Evolutionary conservation across 2,888 invertebrate genomes (phyloP).

Genomic region (Lithophane ornitopus): DNA sequence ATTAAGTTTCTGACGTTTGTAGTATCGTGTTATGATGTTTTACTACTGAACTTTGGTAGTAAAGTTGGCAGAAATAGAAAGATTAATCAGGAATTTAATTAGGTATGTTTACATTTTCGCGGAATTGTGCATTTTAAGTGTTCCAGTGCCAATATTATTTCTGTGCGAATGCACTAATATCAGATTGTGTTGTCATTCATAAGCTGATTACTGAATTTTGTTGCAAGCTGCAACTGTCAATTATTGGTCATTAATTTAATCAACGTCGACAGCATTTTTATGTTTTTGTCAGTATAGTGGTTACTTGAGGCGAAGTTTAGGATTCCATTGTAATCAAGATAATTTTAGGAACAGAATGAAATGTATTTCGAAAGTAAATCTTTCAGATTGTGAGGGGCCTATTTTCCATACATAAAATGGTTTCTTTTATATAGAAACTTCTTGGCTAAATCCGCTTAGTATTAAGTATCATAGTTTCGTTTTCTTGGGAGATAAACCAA

Average conservation of each 20-base stretch:
- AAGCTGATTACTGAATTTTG: not conserved
- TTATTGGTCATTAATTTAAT: not conserved
- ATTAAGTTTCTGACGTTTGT: constrained; percentile 36
- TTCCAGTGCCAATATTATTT: not conserved
- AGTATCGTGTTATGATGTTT: constrained; percentile 12
- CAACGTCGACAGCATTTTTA: not conserved
- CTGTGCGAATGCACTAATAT: not conserved
- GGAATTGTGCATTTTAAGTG: not conserved
- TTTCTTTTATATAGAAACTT: not conserved
- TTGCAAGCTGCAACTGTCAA: not conserved
- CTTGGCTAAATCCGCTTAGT: not conserved
- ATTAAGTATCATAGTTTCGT: constrained; percentile 15
- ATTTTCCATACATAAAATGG: not conserved
- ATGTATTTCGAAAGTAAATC: not conserved
- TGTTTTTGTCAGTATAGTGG: not conserved
- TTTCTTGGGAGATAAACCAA: constrained; percentile 26
- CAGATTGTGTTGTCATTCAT: not conserved
- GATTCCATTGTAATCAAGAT: too few species aligned
- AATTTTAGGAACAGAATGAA: not conserved
- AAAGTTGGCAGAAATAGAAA: not conserved
- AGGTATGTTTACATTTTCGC: not conserved
- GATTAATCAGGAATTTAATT: not conserved
- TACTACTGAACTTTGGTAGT: not conserved
- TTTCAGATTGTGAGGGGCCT: not conserved
- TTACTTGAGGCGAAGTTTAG: not conserved